Conservation (phyloP, 2,797 vertebrate genomes). For the Crypturellus tataupa region DNA sequence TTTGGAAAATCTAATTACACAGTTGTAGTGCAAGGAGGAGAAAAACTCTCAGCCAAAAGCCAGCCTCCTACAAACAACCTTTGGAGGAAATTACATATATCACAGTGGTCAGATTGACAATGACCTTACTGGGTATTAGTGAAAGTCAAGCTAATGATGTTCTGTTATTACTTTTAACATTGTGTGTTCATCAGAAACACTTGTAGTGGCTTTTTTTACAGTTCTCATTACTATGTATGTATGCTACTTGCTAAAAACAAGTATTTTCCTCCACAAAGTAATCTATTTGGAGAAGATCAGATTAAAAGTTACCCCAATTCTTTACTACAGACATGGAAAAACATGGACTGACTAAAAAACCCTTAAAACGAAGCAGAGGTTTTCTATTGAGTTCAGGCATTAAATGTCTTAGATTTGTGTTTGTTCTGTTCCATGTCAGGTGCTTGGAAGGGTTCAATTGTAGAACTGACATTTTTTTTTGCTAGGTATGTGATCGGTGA, state of each 20-base stretch:
- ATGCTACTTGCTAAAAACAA: not conserved
- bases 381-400: not conserved
- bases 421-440: not conserved
- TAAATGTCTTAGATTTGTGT: not conserved
- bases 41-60: not conserved
- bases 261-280: not conserved
- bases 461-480: not conserved
- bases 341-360: not conserved
- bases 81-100: slow-evolving; percentile 11
- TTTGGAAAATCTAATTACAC: slow-evolving; percentile 44
- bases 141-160: slow-evolving; percentile 21
- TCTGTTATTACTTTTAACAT: not conserved
- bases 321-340: not conserved
- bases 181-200: not conserved
- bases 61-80: not conserved
- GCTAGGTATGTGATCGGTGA: not conserved
- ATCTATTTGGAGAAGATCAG: not conserved
- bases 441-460: not conserved
- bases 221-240: not conserved
- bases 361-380: not conserved
- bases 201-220: not conserved
- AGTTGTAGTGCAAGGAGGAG: not conserved
- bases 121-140: slow-evolving; percentile 5
- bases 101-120: not conserved
- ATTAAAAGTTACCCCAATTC: not conserved